Evolutionary conservation across 2,797 vertebrate species (phyloP), one percentile per base, ranked within the genome.

Genomic region (Pempheris klunzingeri): DNA sequence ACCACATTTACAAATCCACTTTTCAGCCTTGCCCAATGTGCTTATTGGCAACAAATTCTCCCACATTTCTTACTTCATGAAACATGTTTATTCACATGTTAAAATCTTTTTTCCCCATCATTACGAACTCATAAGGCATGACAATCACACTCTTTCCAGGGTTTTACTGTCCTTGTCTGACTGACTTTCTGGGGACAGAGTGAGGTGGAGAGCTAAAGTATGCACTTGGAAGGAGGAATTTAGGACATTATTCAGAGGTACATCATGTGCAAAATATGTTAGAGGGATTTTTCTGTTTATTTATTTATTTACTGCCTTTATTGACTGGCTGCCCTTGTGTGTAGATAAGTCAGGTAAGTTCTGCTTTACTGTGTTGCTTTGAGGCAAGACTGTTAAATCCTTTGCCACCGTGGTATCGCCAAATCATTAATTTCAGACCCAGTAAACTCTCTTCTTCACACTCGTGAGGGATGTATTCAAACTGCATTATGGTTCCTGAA

Each of bases 1-100:
- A n/a, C 32, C 52, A 5, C 44, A 26, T 49, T 58, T 30, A 53
- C 65, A 46, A 55, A 20, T 24, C 0, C 14, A 60, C 14, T 28
- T 49, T 59, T 24, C 18, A n/a, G 30, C 22, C 12, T 49, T 17
- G 55, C 36, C 18, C 17, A 9, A 0, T 10, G 44, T 2, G 18
- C 14, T 38, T 38, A 5, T 11, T 41, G 41, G 49, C 28, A 20
- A 26, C 46, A 60, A 34, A 44, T n/a, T 60, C 47, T 32, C 22
- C 26, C 43, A 22, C n/a, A 61, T 15, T 43, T 76, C 59, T 39
- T 47, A 9, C 10, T 61, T 43, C 14, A 36, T 13, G 5, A 64
- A 78, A 47, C 39, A 43, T 41, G 34, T 46, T 74, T 34, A 30
- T 34, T 53, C 58, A 62, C 30, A 17, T 8, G 12, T 59, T 47